These are phyloP conservation scores for Digitonthophagus gazella DNA, from an alignment of 2,888 invertebrate genomes.

Conservation along the genomic window DNA sequence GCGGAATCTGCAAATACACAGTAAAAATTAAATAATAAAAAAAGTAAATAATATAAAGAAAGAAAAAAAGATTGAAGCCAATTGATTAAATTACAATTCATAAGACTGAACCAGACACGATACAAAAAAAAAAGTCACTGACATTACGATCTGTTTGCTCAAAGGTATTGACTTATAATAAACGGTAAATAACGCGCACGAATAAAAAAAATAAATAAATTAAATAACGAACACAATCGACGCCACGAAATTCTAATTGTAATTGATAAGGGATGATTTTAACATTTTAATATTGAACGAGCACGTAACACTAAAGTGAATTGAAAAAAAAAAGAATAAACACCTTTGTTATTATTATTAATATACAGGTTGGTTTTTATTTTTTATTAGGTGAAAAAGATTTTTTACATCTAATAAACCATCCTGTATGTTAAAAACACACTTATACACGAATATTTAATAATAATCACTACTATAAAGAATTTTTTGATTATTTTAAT, in stretches of 20 bases:
- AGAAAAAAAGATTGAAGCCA: background rate
- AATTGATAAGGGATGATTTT: background rate
- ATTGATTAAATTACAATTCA: background rate
- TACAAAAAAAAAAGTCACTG: background rate
- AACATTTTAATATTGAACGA: background rate
- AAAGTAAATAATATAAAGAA: background rate
- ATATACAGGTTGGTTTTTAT: background rate
- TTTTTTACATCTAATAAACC: no score
- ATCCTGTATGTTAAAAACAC: background rate
- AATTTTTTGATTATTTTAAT: background rate
- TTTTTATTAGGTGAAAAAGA: no score
- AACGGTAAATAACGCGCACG: background rate
- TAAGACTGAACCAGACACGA: background rate
- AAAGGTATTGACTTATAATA: background rate
- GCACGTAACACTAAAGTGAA: background rate
- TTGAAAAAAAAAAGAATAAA: background rate
- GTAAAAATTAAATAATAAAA: slow-evolving; percentile 8
- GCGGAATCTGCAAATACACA: slow-evolving; percentile 30
- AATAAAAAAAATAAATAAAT: background rate
- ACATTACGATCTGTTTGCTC: background rate
- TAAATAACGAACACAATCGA: background rate
- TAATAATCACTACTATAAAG: background rate
- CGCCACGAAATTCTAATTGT: background rate
- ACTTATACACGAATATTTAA: background rate
- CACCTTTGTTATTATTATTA: background rate